Evolutionary conservation across 1,140 invertebrate genomes (phyloP).

Genomic region (Zaprionus gabonicus): DNA sequence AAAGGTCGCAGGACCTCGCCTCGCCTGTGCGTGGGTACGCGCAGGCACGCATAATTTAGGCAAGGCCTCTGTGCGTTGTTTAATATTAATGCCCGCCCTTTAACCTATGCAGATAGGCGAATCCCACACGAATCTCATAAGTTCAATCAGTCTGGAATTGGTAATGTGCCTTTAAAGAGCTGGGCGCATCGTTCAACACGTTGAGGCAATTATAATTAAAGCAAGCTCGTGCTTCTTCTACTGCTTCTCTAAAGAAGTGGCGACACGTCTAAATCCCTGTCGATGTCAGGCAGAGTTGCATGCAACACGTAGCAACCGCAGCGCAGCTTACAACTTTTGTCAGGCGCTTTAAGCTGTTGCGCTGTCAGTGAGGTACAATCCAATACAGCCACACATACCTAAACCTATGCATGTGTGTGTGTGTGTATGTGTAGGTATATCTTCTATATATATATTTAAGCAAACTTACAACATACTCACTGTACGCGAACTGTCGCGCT

Average conservation of each 20-base stretch:
- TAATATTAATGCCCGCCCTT: background rate
- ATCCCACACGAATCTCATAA: constrained; percentile 4
- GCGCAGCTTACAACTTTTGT: constrained; percentile 4
- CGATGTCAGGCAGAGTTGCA: constrained; percentile 39
- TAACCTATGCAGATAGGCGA: background rate
- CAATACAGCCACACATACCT: background rate
- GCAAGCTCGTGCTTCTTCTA: background rate
- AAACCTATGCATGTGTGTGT: background rate
- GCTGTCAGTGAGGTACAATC: background rate
- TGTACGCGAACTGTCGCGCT: constrained; percentile 16
- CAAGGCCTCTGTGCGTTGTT: background rate
- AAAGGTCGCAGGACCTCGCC: constrained; percentile 9
- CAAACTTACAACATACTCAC: background rate
- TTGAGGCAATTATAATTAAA: constrained; percentile 62
- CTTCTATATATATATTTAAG: background rate
- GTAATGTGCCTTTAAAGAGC: background rate
- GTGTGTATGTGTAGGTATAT: background rate
- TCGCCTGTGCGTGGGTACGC: background rate
- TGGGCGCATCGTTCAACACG: constrained; percentile 1
- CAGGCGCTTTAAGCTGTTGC: constrained; percentile 35
- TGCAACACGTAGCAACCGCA: constrained; percentile 68
- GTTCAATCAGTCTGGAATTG: constrained; percentile 17
- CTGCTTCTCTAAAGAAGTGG: constrained; percentile 12
- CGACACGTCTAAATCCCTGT: background rate
- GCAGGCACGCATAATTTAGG: constrained; percentile 18